Percentiles rank a stretch among this genome's conserved stretches.
These are phyloP conservation scores for Cassiopea xamachana DNA, from an alignment of 30 jellyfish, hydroid and myxozoan species.

Conservation along the genomic window DNA sequence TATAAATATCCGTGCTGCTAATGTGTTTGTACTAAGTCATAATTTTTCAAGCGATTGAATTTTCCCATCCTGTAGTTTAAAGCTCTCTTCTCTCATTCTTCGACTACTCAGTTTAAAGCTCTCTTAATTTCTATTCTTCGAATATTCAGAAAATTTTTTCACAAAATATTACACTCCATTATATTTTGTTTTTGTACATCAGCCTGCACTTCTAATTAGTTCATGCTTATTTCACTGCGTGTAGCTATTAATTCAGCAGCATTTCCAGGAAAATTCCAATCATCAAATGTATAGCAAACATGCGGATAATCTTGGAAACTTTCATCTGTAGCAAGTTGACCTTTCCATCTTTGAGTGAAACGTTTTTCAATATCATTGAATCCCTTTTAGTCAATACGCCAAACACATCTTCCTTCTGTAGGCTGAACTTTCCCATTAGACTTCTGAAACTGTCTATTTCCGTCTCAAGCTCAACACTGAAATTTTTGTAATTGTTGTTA, in stretches of 20 bases:
- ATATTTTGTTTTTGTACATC: conserved; percentile 1
- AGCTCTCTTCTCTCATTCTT: no score
- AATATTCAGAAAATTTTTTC: neutral
- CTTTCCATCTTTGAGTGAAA: conserved; percentile 1
- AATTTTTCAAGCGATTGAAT: no score
- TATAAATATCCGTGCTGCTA: no score
- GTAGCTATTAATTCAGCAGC: neutral
- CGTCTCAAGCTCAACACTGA: conserved; percentile 5
- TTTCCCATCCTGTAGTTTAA: no score
- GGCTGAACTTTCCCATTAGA: neutral
- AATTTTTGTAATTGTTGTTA: conserved; percentile 60
- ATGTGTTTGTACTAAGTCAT: no score
- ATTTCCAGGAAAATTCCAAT: conserved; percentile 65
- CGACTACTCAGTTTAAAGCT: no score
- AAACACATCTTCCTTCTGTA: neutral
- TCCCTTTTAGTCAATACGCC: neutral
- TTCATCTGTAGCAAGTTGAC: conserved; percentile 9
- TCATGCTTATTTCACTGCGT: neutral
- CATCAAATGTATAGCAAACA: conserved; percentile 62
- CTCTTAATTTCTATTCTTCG: no score
- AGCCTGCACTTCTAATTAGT: neutral
- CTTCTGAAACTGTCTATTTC: neutral
- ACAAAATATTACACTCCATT: conserved; percentile 58
- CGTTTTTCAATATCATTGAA: neutral
- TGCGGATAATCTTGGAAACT: neutral